These are phyloP conservation scores for Lamellibrachia columna DNA, from an alignment of 2,888 invertebrate genomes.

Conservation along the genomic window DNA sequence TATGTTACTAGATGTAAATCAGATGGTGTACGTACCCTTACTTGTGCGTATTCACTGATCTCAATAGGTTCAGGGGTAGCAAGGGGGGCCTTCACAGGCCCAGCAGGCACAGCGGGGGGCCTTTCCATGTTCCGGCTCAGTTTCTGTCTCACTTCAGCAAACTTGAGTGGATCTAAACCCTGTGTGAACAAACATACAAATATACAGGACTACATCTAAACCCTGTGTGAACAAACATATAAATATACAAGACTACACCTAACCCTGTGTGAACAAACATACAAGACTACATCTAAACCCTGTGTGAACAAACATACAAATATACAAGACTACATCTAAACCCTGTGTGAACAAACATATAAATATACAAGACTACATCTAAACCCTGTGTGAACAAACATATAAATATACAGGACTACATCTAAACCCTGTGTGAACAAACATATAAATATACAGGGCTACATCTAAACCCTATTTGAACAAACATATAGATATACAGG, in stretches of 20 bases:
- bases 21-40: conserved; percentile 57
- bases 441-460: no score
- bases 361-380: conserved; percentile 67
- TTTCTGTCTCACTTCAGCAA: conserved; percentile 87
- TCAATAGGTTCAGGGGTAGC: conserved; percentile 82
- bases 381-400: conserved; percentile 74
- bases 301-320: no score
- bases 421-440: conserved; percentile 78
- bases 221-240: no score
- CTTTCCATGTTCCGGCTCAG: conserved; percentile 67
- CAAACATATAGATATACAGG: no score
- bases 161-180: conserved; percentile 89
- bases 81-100: conserved; percentile 77
- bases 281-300: no score
- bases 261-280: no score
- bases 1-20: neutral
- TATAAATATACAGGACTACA: conserved; percentile 29
- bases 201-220: no score
- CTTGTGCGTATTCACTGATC: conserved; percentile 78
- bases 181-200: conserved; percentile 65
- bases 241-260: no score
- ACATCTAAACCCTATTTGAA: no score
- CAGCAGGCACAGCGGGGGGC: conserved; percentile 41
- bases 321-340: no score
- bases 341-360: no score